A percentile compares a stretch with the other conserved stretches of the same genome.
phyloP scores from a whole-genome alignment of 2,888 invertebrate species.

The Lycophotia porphyrea region DNA sequence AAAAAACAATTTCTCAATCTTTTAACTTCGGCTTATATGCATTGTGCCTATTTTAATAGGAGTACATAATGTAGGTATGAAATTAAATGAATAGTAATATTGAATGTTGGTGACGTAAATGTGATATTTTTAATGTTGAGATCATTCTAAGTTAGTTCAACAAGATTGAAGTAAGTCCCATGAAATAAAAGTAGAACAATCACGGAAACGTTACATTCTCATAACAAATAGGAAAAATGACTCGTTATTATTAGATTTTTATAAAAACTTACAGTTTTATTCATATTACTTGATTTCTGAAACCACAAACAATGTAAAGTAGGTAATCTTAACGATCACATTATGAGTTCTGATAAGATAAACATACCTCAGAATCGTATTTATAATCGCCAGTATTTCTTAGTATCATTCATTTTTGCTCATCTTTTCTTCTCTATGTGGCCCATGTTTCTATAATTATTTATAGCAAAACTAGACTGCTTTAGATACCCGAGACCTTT shows the following conservation, averaged over 20 bases:
- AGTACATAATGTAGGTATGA: slow-evolving; percentile 21
- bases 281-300: slow-evolving; percentile 34
- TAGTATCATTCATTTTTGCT: background rate
- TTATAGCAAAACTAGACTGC: background rate
- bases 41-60: slow-evolving; percentile 1
- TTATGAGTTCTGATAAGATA: background rate
- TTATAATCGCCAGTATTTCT: background rate
- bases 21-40: background rate
- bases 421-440: background rate
- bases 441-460: background rate
- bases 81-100: slow-evolving; percentile 24
- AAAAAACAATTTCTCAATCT: background rate
- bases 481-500: background rate
- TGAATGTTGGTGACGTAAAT: slow-evolving; percentile 12
- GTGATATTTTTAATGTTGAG: slow-evolving; percentile 46
- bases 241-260: slow-evolving; percentile 47
- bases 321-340: slow-evolving; percentile 5
- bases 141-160: slow-evolving; percentile 52
- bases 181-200: slow-evolving; percentile 52
- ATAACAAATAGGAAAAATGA: slow-evolving; percentile 49
- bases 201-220: slow-evolving; percentile 50
- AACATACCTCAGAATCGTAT: slow-evolving; percentile 13
- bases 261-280: slow-evolving; percentile 45
- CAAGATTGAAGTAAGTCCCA: slow-evolving; percentile 42
- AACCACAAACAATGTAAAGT: slow-evolving; percentile 19